These are phyloP conservation scores for Suncus etruscus DNA, from an alignment of 2,113 vertebrate species.

Conservation along the genomic window DNA sequence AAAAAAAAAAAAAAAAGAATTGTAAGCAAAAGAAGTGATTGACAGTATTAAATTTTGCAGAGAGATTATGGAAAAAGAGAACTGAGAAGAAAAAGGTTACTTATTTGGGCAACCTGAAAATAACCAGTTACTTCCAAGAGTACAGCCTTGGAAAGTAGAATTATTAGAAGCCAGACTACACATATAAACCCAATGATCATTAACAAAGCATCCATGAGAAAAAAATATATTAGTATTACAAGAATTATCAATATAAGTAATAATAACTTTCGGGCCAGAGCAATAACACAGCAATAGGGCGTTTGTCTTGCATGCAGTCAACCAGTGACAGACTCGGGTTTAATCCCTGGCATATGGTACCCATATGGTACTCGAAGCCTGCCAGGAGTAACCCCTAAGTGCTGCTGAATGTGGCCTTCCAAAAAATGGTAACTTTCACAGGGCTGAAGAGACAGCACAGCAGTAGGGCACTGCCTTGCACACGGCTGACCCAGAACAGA, in stretches of 20 bases:
- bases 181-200: conserved; percentile 34
- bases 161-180: conserved; percentile 39
- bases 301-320: no score
- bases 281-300: no score
- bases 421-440: no score
- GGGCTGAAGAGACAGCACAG: no score
- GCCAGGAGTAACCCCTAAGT: no score
- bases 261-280: not conserved
- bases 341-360: no score
- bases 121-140: conserved; percentile 41
- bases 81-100: conserved; percentile 38
- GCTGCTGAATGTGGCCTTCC: no score
- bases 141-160: conserved; percentile 12
- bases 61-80: conserved; percentile 39
- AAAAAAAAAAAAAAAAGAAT: not conserved
- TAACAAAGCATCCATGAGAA: conserved; percentile 37
- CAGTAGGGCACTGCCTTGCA: no score
- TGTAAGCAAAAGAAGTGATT: not conserved
- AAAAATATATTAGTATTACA: not conserved
- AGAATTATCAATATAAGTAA: conserved; percentile 1
- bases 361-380: no score
- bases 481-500: no score
- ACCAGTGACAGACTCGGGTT: no score
- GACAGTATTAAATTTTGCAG: conserved; percentile 21
- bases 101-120: conserved; percentile 36